A percentile compares a stretch with the other conserved stretches of the same genome.
phyloP scores from a whole-genome alignment of 92 coral and sea anemone genomes.

The Scolanthus callimorphus region DNA sequence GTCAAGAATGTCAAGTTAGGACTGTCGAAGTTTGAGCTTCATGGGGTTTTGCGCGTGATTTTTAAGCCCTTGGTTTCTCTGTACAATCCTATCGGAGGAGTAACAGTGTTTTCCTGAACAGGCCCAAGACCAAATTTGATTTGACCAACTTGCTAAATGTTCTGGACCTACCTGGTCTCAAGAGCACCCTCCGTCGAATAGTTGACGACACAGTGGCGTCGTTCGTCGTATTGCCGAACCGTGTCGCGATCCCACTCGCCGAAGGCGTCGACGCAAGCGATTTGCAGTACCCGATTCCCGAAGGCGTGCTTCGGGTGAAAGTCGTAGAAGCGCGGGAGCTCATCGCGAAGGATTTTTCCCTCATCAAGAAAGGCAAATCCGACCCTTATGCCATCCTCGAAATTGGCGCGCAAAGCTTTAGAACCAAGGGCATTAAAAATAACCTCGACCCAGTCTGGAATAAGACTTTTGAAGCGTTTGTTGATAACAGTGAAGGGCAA shows the following conservation, averaged over 20 bases:
- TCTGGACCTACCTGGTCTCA: constrained; percentile 91
- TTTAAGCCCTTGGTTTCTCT: constrained; percentile 91
- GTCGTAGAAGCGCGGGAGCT: constrained; percentile 85
- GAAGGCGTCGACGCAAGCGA: constrained; percentile 92
- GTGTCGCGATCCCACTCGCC: constrained; percentile 84
- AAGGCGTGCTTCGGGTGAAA: constrained; percentile 84
- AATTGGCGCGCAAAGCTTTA: constrained; percentile 92
- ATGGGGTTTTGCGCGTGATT: constrained; percentile 78
- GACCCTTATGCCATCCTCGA: constrained; percentile 81
- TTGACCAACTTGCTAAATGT: constrained; percentile 87
- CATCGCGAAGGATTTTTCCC: constrained; percentile 70
- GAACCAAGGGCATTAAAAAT: constrained; percentile 64
- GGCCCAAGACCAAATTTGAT: constrained; percentile 91
- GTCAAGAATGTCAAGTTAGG: constrained; percentile 81
- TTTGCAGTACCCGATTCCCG: constrained; percentile 92
- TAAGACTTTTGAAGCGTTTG: constrained; percentile 88
- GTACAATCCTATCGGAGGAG: constrained; percentile 90
- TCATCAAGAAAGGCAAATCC: constrained; percentile 85
- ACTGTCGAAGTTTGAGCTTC: constrained; percentile 73
- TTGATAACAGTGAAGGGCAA: constrained; percentile 93
- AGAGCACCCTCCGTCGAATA: constrained; percentile 90
- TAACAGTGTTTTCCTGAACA: constrained; percentile 89
- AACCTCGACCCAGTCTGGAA: constrained; percentile 87
- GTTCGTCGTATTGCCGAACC: constrained; percentile 91
- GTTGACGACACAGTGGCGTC: constrained; percentile 84